Conservation (phyloP, 2,888 invertebrate species). For the Netelia fuscicornis region DNA sequence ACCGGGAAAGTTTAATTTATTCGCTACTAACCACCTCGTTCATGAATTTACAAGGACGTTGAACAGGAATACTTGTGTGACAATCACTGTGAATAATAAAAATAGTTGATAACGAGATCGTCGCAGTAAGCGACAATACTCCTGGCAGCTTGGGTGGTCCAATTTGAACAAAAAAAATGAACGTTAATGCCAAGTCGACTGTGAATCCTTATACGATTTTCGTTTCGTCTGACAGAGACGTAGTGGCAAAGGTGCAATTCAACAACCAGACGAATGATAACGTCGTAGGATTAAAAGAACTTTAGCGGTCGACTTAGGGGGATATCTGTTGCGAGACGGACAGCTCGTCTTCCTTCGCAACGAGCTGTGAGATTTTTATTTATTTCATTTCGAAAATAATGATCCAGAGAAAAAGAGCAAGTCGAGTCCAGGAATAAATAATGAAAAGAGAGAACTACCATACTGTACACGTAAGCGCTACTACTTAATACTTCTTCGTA, state of each 20-base stretch:
- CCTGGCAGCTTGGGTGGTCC: conserved; percentile 63
- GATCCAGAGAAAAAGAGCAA: conserved; percentile 54
- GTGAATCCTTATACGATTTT: conserved; percentile 59
- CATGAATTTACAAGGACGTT: conserved; percentile 50
- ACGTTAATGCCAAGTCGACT: conserved; percentile 3
- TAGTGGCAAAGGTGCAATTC: conserved; percentile 64
- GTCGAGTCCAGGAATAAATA: conserved; percentile 41
- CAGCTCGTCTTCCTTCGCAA: conserved; percentile 44
- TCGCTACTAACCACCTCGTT: conserved; percentile 62
- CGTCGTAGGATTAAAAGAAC: conserved; percentile 63
- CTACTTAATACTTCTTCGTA: conserved; percentile 52
- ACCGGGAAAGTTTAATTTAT: conserved; percentile 56
- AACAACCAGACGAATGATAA: conserved; percentile 65
- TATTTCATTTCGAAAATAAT: conserved; percentile 28
- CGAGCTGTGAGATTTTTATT: conserved; percentile 48
- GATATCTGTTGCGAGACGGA: conserved; percentile 24
- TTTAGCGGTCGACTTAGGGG: conserved; percentile 34
- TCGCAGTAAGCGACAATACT: conserved; percentile 30
- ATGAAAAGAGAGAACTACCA: conserved; percentile 24
- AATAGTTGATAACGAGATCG: conserved; percentile 51
- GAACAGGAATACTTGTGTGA: conserved; percentile 54
- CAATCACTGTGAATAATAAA: conserved; percentile 60
- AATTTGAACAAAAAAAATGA: conserved; percentile 52
- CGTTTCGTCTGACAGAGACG: conserved; percentile 68
- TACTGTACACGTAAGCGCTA: conserved; percentile 49